Conservation (phyloP, 2,888 invertebrate species). For the Drosophila nr. medialis region DNA sequence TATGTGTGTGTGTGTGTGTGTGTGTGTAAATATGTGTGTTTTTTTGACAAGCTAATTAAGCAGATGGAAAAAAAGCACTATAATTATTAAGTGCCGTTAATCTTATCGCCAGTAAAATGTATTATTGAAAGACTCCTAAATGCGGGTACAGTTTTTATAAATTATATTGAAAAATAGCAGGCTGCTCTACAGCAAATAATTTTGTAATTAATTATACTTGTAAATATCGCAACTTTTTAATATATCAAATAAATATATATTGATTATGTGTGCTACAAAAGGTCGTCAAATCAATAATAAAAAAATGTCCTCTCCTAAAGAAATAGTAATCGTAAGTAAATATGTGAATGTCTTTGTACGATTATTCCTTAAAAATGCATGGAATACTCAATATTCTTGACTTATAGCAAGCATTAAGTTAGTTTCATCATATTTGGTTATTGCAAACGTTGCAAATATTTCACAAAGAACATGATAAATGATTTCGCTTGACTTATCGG, state of each 20-base stretch:
- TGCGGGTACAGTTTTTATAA: accelerated
- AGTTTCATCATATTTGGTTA: not conserved
- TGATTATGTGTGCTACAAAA: not conserved
- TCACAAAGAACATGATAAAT: conserved; percentile 37
- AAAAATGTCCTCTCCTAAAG: not conserved
- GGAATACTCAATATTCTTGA: not conserved
- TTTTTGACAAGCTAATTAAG: not conserved
- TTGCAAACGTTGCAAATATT: not conserved
- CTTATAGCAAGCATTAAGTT: not conserved
- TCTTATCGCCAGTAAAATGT: not conserved
- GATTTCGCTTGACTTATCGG: conserved; percentile 18
- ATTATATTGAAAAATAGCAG: not conserved
- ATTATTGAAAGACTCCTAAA: not conserved
- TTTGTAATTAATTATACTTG: too few relatives aligned
- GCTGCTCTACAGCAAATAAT: not conserved
- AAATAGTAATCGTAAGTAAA: not conserved
- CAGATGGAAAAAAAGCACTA: not conserved
- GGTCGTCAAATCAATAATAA: not conserved
- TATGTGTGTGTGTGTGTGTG: not conserved
- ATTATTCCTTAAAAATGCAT: not conserved
- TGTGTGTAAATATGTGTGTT: not conserved
- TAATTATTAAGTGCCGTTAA: not conserved
- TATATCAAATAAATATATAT: not conserved
- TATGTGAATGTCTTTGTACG: not conserved
- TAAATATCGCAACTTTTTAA: not conserved